Evolutionary conservation across 1,140 invertebrate species (phyloP), one percentile per base, ranked within the genome.

Genomic region (Drosophila lini): DNA sequence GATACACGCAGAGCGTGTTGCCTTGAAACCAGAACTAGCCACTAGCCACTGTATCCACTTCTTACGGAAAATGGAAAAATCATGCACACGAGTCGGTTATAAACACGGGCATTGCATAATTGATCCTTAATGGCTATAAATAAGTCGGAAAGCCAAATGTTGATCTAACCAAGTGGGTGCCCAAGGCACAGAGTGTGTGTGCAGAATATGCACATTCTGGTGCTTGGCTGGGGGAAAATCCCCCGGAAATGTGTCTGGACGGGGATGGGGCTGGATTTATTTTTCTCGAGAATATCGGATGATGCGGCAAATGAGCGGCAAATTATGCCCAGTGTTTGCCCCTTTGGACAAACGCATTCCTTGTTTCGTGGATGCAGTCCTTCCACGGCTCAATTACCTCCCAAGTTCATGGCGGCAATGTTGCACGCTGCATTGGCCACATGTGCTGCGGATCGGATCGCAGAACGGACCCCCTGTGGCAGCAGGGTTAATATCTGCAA

Each of bases 271-370:
- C 32, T 61, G 73, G 57, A 82, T 61, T 86, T 38, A 15, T 38
- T 38, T 55, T 55, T 88, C 77, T 48, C 36, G 44, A 5, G 79
- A 79, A 82, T 88, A 83, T 86, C 83, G 80, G 69, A 86, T 86
- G 82, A 88, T 78, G 83, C 84, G 80, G 84, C 84, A 89, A 86
- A 88, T 86, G 79, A 86, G 82, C 67, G 63, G 61, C 78, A 78
- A 86, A 86, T 86, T 79, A 70, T 73, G 71, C 56, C 70, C 48
- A 74, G 50, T 42, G 25, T 38, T 16, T 7, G 32, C 32, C 32
- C 19, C 52, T 57, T 65, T 65, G 42, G 63, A 86, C 82, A 88
- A 76, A 79, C 44, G 75, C 41, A 41, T 32, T 45, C 47, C 79
- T 84, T 84, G 78, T 77, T 64, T 34, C 48, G 13, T 28, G 48